These are phyloP conservation scores for Hystrix brachyura DNA, from an alignment of 2,113 vertebrate genomes.

Conservation along the genomic window DNA sequence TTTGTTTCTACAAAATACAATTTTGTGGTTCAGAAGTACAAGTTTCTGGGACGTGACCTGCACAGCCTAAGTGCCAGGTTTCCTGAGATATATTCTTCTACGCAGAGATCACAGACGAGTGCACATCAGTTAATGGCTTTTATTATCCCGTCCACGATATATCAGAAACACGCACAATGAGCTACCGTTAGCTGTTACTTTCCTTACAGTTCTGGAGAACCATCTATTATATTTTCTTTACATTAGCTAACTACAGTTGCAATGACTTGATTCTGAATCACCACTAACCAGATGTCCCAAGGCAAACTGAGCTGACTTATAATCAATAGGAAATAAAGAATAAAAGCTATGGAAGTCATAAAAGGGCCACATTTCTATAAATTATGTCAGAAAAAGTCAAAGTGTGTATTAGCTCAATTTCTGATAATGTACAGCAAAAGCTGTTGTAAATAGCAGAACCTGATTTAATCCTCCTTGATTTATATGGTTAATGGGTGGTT, in stretches of 20 bases:
- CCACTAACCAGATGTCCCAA: slow-evolving; percentile 17
- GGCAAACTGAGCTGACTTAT: slow-evolving; percentile 46
- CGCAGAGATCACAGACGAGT: neutral
- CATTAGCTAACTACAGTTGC: slow-evolving; percentile 36
- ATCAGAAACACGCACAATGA: slow-evolving; percentile 12
- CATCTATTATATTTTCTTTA: slow-evolving; percentile 30
- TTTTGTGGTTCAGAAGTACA: neutral
- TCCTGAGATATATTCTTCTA: neutral
- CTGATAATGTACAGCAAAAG: slow-evolving; percentile 53
- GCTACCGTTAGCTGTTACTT: neutral
- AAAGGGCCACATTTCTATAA: slow-evolving; percentile 69
- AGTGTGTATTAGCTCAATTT: slow-evolving; percentile 51
- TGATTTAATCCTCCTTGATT: slow-evolving; percentile 48
- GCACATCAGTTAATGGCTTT: neutral
- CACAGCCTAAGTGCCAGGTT: neutral
- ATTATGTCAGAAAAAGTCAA: slow-evolving; percentile 73
- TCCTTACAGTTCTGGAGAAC: neutral
- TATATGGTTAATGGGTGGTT: slow-evolving; percentile 36
- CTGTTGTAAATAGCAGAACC: slow-evolving; percentile 45
- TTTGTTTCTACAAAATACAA: neutral
- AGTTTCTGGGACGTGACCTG: neutral
- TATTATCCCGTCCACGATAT: neutral
- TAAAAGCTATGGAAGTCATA: slow-evolving; percentile 21
- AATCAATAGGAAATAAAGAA: slow-evolving; percentile 62
- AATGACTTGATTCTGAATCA: slow-evolving; percentile 31